phyloP scores from a whole-genome alignment of 1,140 invertebrate genomes.

The Drosophila insularis region DNA sequence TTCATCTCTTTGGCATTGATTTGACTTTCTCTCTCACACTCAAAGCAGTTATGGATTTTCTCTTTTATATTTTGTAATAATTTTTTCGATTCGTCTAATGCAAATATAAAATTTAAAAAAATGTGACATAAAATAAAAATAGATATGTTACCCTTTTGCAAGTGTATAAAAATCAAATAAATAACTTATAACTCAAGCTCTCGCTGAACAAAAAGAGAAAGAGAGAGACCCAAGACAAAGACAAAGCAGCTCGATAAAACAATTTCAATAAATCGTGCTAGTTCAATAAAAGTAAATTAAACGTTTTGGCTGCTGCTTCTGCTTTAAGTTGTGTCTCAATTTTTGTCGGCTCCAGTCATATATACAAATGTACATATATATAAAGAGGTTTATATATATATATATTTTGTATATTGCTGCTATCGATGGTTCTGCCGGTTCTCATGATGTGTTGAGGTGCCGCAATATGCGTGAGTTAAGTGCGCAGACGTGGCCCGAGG shows the following conservation, averaged over 20 bases:
- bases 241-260: constrained; percentile 46
- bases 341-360: constrained; percentile 42
- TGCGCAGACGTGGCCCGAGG: constrained; percentile 63
- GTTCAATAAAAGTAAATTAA: constrained; percentile 76
- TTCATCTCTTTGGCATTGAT: no score
- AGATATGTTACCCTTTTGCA: no score
- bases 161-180: constrained; percentile 2
- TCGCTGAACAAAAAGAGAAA: not conserved
- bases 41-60: no score
- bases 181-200: not conserved
- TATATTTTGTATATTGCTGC: constrained; percentile 1
- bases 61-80: no score
- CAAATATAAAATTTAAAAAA: no score
- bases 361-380: no score
- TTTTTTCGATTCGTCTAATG: no score
- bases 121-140: no score
- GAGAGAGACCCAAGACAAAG: constrained; percentile 33
- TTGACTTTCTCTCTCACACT: no score
- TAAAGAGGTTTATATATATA: not conserved
- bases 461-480: constrained; percentile 57
- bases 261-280: constrained; percentile 75
- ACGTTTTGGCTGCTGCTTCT: constrained; percentile 35
- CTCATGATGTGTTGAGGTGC: constrained; percentile 61
- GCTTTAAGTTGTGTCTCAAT: constrained; percentile 63
- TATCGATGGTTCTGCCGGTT: constrained; percentile 23